Evolutionary conservation across 1,140 invertebrate species (phyloP).

Genomic region (Sitophilus oryzae): DNA sequence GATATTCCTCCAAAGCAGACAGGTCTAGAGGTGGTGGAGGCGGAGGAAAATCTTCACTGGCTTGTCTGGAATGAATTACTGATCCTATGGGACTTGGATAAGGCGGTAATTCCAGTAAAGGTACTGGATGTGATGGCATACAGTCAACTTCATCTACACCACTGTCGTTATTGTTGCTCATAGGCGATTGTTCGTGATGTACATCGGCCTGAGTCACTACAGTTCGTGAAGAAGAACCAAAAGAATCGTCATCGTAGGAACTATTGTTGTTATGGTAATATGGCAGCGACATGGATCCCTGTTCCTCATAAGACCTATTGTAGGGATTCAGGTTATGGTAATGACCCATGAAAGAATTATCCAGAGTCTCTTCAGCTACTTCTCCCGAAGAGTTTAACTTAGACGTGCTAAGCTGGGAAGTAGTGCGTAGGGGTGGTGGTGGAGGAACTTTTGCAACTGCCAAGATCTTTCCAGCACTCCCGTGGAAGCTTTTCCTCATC

Average conservation of each 20-base stretch:
- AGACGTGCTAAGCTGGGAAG: conserved; percentile 71
- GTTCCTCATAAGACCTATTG: conserved; percentile 45
- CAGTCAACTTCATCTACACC: conserved; percentile 58
- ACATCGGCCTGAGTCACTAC: conserved; percentile 75
- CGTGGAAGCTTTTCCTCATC: conserved; percentile 85
- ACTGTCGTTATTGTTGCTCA: conserved; percentile 43
- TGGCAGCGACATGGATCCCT: conserved; percentile 60
- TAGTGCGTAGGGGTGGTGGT: conserved; percentile 77
- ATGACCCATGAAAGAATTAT: conserved; percentile 44
- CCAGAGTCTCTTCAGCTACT: conserved; percentile 52
- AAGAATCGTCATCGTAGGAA: conserved; percentile 40
- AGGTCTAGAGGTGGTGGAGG: conserved; percentile 72
- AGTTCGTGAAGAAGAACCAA: conserved; percentile 45
- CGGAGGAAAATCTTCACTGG: conserved; percentile 83
- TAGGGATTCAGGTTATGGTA: conserved; percentile 40
- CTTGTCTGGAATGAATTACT: conserved; percentile 71
- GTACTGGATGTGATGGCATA: conserved; percentile 39
- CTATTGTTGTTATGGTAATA: conserved; percentile 47
- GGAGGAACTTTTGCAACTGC: conserved; percentile 79
- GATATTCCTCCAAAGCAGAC: conserved; percentile 52
- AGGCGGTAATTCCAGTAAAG: conserved; percentile 61
- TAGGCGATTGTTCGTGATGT: conserved; percentile 60
- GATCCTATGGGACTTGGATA: conserved; percentile 72
- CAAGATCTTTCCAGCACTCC: conserved; percentile 70
- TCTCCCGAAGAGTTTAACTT: conserved; percentile 52